phyloP scores from a whole-genome alignment of 1,140 invertebrate genomes.

The Macrostomum lignano region DNA sequence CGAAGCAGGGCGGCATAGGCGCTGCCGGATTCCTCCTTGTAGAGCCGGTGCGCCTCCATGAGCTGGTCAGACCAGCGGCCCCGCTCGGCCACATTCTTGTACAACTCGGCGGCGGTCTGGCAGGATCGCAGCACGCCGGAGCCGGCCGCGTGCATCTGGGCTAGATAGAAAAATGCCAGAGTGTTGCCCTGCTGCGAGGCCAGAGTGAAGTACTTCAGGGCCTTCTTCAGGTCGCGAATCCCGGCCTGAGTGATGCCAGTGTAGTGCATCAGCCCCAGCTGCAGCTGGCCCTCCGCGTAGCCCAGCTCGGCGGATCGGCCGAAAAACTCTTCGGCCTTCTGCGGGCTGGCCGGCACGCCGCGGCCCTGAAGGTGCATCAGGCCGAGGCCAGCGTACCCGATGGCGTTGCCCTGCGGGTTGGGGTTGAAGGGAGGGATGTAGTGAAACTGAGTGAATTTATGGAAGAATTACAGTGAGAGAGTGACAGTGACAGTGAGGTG shows the following conservation, averaged over 20 bases:
- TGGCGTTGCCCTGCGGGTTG: slow-evolving; percentile 74
- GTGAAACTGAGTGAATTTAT: no score
- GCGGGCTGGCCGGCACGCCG: slow-evolving; percentile 48
- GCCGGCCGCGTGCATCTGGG: slow-evolving; percentile 89
- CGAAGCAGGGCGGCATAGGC: slow-evolving; percentile 55
- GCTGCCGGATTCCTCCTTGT: slow-evolving; percentile 40
- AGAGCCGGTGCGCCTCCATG: slow-evolving; percentile 62
- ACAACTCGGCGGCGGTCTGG: slow-evolving; percentile 57
- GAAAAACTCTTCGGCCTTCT: slow-evolving; percentile 71
- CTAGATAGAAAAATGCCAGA: slow-evolving; percentile 74
- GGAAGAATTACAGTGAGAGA: no score
- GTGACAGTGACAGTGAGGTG: no score
- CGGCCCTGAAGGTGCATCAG: slow-evolving; percentile 84
- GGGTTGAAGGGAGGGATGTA: no score
- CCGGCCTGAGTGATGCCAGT: slow-evolving; percentile 31
- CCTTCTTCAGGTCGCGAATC: slow-evolving; percentile 51
- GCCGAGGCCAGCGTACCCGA: slow-evolving; percentile 80
- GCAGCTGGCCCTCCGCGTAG: slow-evolving; percentile 87
- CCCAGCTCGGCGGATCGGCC: slow-evolving; percentile 42
- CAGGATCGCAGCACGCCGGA: slow-evolving; percentile 68
- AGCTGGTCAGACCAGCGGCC: slow-evolving; percentile 68
- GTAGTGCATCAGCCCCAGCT: slow-evolving; percentile 90
- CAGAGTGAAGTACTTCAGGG: slow-evolving; percentile 80
- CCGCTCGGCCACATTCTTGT: slow-evolving; percentile 85
- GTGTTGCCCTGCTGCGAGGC: slow-evolving; percentile 89